Percentiles rank a stretch among this genome's conserved stretches.
Evolutionary conservation across 2,888 invertebrate species (phyloP).

Genomic region (Stictocephala bisonia): DNA sequence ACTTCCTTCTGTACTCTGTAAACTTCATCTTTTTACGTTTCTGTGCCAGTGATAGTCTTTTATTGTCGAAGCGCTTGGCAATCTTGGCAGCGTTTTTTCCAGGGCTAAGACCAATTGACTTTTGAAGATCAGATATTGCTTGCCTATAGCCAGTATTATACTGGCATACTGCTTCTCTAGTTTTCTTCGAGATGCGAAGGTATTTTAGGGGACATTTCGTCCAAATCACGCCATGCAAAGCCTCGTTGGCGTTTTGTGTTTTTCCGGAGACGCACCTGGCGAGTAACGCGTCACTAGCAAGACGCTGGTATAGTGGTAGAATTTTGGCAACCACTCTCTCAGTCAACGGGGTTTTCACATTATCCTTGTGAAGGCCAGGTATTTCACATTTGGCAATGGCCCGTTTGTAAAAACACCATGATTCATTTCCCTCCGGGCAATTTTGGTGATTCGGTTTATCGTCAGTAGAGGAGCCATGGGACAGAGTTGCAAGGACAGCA

Average conservation of each 20-base stretch:
- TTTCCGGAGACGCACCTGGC: slow-evolving; percentile 12
- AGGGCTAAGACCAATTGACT: slow-evolving; percentile 3
- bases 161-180: slow-evolving; percentile 10
- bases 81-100: slow-evolving; percentile 2
- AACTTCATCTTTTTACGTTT: slow-evolving; percentile 21
- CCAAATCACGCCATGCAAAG: slow-evolving; percentile 33
- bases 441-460: slow-evolving; percentile 29
- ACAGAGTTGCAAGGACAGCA: slow-evolving; percentile 24
- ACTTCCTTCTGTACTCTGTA: slow-evolving; percentile 32
- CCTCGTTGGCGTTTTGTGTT: slow-evolving; percentile 36
- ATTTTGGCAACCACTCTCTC: slow-evolving; percentile 32
- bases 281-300: slow-evolving; percentile 12
- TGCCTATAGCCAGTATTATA: slow-evolving; percentile 23
- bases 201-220: slow-evolving; percentile 31
- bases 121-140: neutral
- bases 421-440: slow-evolving; percentile 23
- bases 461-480: slow-evolving; percentile 39
- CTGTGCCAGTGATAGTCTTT: slow-evolving; percentile 22
- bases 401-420: slow-evolving; percentile 40
- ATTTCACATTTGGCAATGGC: slow-evolving; percentile 39
- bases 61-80: slow-evolving; percentile 4
- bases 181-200: too few species aligned
- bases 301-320: slow-evolving; percentile 29
- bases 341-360: slow-evolving; percentile 31
- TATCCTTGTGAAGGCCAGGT: slow-evolving; percentile 3